Conservation (phyloP, 2,797 vertebrate genomes). For the Mycteria americana region DNA sequence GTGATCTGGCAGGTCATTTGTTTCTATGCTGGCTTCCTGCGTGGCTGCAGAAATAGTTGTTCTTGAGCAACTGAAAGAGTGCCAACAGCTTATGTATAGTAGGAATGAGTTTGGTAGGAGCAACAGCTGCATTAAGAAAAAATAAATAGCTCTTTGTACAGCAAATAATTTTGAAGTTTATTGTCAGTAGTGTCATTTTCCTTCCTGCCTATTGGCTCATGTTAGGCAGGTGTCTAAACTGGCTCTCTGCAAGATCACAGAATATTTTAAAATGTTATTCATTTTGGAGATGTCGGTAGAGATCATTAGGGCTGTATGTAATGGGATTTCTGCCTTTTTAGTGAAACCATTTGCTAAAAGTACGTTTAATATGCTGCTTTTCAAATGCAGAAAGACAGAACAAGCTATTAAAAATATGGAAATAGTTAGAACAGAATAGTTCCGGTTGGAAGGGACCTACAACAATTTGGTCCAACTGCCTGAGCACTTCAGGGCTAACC, state of each 20-base stretch:
- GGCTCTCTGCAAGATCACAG: neutral
- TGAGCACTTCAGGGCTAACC: neutral
- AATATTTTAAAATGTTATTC: neutral
- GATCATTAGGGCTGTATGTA: neutral
- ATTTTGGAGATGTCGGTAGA: neutral
- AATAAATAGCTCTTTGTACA: neutral
- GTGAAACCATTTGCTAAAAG: neutral
- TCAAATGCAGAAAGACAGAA: neutral
- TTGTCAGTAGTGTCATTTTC: neutral
- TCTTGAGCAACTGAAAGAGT: neutral
- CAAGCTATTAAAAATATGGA: neutral
- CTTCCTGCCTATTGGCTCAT: neutral
- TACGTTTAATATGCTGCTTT: neutral
- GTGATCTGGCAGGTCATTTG: neutral
- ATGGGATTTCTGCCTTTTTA: neutral
- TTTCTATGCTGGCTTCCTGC: conserved; percentile 9
- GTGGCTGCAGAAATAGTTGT: neutral
- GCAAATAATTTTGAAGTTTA: neutral
- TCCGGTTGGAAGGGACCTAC: neutral
- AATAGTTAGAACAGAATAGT: neutral
- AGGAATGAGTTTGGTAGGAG: neutral
- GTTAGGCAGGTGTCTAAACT: neutral
- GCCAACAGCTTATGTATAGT: neutral
- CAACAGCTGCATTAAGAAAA: neutral
- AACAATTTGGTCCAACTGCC: neutral